Base-by-base conservation (phyloP, 92 coral and sea anemone species). In the Bergia puertoricense region DNA sequence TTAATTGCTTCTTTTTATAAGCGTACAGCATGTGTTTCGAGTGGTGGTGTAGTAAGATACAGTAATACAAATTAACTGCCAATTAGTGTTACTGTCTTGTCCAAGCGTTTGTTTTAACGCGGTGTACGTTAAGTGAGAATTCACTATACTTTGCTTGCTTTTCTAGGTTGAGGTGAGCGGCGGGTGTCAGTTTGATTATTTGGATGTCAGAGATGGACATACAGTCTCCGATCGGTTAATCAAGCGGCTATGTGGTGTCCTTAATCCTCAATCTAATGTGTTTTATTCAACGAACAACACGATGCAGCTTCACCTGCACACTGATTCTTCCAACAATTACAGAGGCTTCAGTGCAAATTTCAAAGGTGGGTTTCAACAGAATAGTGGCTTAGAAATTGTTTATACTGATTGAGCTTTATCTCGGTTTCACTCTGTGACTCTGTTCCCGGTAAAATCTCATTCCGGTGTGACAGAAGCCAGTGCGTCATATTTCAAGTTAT, bases 281-380 rank as follows among this genome's bases (percentile, higher is more conserved):
- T 84, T 69, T 44, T 71, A 69, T 36, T 84, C 87, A 46, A 84
- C 87, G 44, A 84, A 84, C 87, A 84, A 84, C 67, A 84, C 87
- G 8, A 84, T 84, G 67, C 36, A 71, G 22, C 46, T 84, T 71
- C 78, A 84, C 78, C 78, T 84, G 14, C 87, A 84, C 66, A 84
- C 87, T 23, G 87, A 84, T 71, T 68, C 87, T 7, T 84, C 78
- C 8, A 71, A 71, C 79, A 71, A 71, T 20, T 84, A 84, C 66
- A 75, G 51, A 45, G 87, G 87, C 20, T 84, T 84, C 67, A n/a
- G 37, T 45, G 87, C 79, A 72, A 71, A 5, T 50, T 84, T 68
- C 71, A 48, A 51, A 71, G 87, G 87, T 71, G 75, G 2, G 77
- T 5, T 36, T 44, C 22, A 73, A 73, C 77, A 15, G 11, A 15